A percentile compares a stretch with the other conserved stretches of the same genome.
These are phyloP conservation scores for Anastrepha obliqua DNA, from an alignment of 1,140 invertebrate genomes.

Conservation along the genomic window DNA sequence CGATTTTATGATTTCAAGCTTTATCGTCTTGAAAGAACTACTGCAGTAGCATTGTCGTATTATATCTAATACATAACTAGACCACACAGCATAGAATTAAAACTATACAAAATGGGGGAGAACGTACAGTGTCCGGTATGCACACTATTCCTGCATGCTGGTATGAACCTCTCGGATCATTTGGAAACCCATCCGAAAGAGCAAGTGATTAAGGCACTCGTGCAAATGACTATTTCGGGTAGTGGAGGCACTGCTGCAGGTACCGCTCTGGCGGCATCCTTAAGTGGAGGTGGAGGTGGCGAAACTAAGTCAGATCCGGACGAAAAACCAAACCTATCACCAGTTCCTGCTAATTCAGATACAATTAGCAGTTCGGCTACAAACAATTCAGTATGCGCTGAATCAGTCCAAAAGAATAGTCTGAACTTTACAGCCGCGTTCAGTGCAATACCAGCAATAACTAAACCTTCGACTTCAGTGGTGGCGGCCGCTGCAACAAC, in stretches of 20 bases:
- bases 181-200: constrained; percentile 90
- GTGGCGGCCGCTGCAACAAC: constrained; percentile 54
- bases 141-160: constrained; percentile 86
- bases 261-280: not conserved
- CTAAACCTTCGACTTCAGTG: constrained; percentile 16
- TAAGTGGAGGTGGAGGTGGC: constrained; percentile 33
- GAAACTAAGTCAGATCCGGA: not conserved
- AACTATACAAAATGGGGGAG: constrained; percentile 75
- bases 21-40: constrained; percentile 9
- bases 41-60: not conserved
- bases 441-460: constrained; percentile 17
- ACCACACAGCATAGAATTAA: not conserved
- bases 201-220: constrained; percentile 88
- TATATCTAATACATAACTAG: not conserved
- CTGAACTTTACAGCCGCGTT: not conserved
- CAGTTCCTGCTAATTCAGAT: not conserved
- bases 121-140: constrained; percentile 85
- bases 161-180: constrained; percentile 86
- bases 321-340: constrained; percentile 8
- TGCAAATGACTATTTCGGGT: constrained; percentile 74
- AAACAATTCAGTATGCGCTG: not conserved
- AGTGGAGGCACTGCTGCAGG: constrained; percentile 17
- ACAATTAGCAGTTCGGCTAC: constrained; percentile 2
- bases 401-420: not conserved
- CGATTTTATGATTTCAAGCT: constrained; percentile 46